Evolutionary conservation across 2,797 vertebrate species (phyloP).

Genomic region (Staurois parvus): DNA sequence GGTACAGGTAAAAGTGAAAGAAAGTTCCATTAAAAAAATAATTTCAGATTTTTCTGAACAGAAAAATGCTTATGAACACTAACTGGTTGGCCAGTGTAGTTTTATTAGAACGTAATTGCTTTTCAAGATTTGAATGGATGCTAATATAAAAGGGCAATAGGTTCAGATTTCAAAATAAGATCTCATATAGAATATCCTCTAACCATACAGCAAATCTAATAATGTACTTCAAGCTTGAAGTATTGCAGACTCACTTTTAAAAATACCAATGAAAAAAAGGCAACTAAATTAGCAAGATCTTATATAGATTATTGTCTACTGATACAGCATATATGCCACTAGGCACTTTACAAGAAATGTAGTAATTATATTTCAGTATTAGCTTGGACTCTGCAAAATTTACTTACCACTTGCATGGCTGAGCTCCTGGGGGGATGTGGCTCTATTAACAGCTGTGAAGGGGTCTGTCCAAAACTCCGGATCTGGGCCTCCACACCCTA

Average conservation of each 20-base stretch:
- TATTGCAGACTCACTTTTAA: not conserved
- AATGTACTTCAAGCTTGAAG: not conserved
- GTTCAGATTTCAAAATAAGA: not conserved
- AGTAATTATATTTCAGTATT: not conserved
- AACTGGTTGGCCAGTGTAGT: no score
- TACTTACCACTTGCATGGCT: conserved; percentile 98
- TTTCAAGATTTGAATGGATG: no score
- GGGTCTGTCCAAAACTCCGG: conserved; percentile 97
- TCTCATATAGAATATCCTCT: not conserved
- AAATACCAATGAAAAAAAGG: not conserved
- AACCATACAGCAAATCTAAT: not conserved
- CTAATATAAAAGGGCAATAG: no score
- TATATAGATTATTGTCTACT: not conserved
- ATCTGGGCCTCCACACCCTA: conserved; percentile 98
- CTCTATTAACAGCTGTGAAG: conserved; percentile 95
- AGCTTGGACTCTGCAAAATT: not conserved
- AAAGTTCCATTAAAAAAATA: no score
- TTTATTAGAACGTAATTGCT: no score
- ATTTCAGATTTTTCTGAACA: no score
- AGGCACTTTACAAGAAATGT: not conserved
- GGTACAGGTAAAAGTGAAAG: no score
- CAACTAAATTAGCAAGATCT: not conserved
- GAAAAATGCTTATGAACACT: no score
- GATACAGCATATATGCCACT: not conserved
- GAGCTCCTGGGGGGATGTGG: conserved; percentile 96